Conservation (phyloP, 1,140 invertebrate genomes). For the Heterodera schachtii region DNA sequence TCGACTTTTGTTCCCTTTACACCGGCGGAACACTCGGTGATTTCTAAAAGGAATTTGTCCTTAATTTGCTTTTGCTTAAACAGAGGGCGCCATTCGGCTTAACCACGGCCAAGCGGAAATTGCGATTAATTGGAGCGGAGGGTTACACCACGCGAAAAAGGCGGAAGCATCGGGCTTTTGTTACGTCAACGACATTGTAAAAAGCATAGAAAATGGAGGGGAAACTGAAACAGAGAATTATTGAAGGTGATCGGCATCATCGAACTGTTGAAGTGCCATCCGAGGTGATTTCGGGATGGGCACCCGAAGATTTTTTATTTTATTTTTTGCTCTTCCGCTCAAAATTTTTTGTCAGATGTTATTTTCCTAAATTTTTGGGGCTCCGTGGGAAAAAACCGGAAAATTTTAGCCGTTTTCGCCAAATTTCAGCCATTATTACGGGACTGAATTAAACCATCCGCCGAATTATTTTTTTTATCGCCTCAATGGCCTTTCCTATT, state of each 20-base stretch:
- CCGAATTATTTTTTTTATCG: neutral
- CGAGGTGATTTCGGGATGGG: slow-evolving; percentile 24
- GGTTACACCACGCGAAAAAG: slow-evolving; percentile 98
- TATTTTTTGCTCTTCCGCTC: neutral
- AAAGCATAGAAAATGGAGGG: no score
- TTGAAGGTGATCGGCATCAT: slow-evolving; percentile 84
- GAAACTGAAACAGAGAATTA: no score
- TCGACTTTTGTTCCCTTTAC: slow-evolving; percentile 97
- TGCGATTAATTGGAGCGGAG: slow-evolving; percentile 98
- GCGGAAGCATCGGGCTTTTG: slow-evolving; percentile 97
- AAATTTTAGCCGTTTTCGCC: no score
- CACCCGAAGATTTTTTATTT: neutral
- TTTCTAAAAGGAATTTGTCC: neutral
- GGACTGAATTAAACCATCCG: no score
- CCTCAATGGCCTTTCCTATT: neutral
- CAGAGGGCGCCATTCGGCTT: slow-evolving; percentile 79
- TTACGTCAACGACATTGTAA: slow-evolving; percentile 96
- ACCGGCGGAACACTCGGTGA: slow-evolving; percentile 83
- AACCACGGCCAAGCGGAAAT: slow-evolving; percentile 87
- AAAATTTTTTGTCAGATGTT: no score
- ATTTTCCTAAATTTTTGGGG: no score
- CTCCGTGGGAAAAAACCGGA: no score
- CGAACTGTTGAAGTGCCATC: slow-evolving; percentile 78
- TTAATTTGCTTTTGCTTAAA: no score
- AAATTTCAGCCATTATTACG: neutral